Evolutionary conservation across 2,888 invertebrate species (phyloP).

Genomic region (Salpingus planirostris): DNA sequence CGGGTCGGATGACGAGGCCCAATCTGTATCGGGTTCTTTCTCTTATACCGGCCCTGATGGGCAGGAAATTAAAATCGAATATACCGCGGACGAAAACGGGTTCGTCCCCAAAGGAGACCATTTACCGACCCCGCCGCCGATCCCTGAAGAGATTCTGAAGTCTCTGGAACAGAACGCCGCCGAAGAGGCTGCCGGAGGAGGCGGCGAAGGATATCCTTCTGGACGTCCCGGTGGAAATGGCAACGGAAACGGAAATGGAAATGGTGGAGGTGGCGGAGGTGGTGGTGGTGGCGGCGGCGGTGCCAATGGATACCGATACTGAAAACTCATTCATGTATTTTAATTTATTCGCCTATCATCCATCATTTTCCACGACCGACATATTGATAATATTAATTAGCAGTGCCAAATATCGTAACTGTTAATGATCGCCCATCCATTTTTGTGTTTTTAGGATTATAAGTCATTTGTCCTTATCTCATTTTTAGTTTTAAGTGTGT

Average conservation of each 20-base stretch:
- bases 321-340: too few relatives aligned
- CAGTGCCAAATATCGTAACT: too few relatives aligned
- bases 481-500: too few relatives aligned
- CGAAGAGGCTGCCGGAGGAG: constrained; percentile 35
- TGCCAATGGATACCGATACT: constrained; percentile 19
- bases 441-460: too few relatives aligned
- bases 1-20: constrained; percentile 49
- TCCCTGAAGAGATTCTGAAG: constrained; percentile 55
- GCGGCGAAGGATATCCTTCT: constrained; percentile 13
- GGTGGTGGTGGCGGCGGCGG: constrained; percentile 19
- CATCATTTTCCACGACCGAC: too few relatives aligned
- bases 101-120: constrained; percentile 53
- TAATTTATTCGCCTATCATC: too few relatives aligned
- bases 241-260: constrained; percentile 24
- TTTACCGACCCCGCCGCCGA: constrained; percentile 55
- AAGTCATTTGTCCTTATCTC: too few relatives aligned
- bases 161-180: constrained; percentile 47
- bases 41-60: constrained; percentile 60
- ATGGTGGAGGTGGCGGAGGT: constrained; percentile 20
- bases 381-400: too few relatives aligned
- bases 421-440: too few relatives aligned
- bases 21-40: constrained; percentile 50
- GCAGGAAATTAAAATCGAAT: constrained; percentile 50
- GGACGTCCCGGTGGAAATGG: constrained; percentile 21
- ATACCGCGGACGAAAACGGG: constrained; percentile 58